Percentiles rank a stretch among this genome's conserved stretches.
These are phyloP conservation scores for Potamilus streckersoni DNA, from an alignment of 1,140 invertebrate species.

Conservation along the genomic window DNA sequence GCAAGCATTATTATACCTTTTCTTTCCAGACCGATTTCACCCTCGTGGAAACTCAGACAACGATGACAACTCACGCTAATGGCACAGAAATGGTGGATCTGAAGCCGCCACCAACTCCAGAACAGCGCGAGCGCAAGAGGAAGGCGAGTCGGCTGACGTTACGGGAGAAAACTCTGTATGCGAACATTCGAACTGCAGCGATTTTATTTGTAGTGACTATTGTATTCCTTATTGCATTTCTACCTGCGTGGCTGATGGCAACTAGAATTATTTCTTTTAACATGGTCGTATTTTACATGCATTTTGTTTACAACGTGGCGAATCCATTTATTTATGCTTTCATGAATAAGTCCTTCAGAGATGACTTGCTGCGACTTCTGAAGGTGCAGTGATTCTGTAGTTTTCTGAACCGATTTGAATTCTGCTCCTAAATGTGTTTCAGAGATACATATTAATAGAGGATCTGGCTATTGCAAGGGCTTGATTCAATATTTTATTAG, in stretches of 20 bases:
- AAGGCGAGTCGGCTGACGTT: slow-evolving; percentile 18
- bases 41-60: slow-evolving; percentile 23
- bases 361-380: slow-evolving; percentile 35
- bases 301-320: slow-evolving; percentile 59
- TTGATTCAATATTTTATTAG: no score
- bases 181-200: slow-evolving; percentile 59
- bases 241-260: slow-evolving; percentile 59
- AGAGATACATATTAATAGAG: no score
- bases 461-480: no score
- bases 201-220: slow-evolving; percentile 62
- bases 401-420: no score
- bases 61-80: slow-evolving; percentile 24
- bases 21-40: slow-evolving; percentile 22
- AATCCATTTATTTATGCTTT: slow-evolving; percentile 65
- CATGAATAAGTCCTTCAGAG: slow-evolving; percentile 60
- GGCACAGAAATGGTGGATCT: slow-evolving; percentile 7
- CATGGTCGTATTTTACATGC: slow-evolving; percentile 54
- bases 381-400: no score
- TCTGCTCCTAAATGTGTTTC: no score
- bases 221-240: slow-evolving; percentile 57
- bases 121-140: slow-evolving; percentile 12
- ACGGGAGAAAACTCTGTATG: slow-evolving; percentile 45
- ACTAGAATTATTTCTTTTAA: slow-evolving; percentile 36
- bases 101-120: slow-evolving; percentile 1
- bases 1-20: not conserved